Base-by-base conservation (phyloP, 2,888 invertebrate species). In the Drosophila austrosaltans region DNA sequence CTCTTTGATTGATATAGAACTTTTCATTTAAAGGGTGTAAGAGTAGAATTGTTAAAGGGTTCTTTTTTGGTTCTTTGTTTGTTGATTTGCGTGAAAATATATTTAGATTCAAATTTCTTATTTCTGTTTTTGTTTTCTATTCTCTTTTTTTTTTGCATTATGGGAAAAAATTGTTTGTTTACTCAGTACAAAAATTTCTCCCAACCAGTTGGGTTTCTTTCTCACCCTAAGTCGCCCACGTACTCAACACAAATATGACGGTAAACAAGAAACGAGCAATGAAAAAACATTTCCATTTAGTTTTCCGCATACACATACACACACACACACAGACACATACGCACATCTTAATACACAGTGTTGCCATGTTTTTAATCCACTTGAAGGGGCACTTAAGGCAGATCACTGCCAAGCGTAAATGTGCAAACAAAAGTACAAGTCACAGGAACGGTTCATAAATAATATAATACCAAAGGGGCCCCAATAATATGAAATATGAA, bases 311-410 rank as follows among this genome's bases (percentile, higher is more conserved):
- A 44, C 28, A 20, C 62, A 63, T 25, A 57, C 36, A 62, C 40
- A 54, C 20, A 61, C 28, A 66, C 54, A 56, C 25, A 66, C 44
- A n/a, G 30, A 28, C 53, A 58, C 12, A 65, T 40, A 44, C 39
- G 12, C 12, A 39, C 57, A 58, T 6, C 12, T 20, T 16, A 30
- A 10, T 8, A 12, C 32, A 20, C n/a, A 20, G 42, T 39, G 39
- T 66, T 77, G 69, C 74, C 77, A 72, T 83, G 79, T 72, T 81
- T 83, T 79, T 76, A 81, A 82, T 81, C 75, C 81, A 81, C 84
- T 83, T 79, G 69, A 74, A 75, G 81, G 10, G 48, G 70, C 75
- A 79, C 77, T 81, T 72, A 73, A 70, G 73, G 61, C 66, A 68
- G 72, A 69, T 72, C 74, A 66, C 67, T 72, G 76, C 68, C 78